Evolutionary conservation across 2,113 vertebrate genomes (phyloP), one percentile per base, ranked within the genome.

Genomic region (Chitala chitala): DNA sequence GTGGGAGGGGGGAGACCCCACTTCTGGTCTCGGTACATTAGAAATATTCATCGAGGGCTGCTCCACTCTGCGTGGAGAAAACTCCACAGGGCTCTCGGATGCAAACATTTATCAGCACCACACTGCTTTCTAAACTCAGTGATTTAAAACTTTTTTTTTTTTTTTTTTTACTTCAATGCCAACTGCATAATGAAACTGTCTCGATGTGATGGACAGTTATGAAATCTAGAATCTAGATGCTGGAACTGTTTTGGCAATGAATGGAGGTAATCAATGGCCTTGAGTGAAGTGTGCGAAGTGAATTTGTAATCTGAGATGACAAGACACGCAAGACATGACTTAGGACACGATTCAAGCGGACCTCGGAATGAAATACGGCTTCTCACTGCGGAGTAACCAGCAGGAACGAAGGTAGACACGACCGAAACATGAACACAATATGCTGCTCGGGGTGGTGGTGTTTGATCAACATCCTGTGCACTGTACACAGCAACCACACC

Each of bases 391-490:
- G n/a, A n/a, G n/a, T n/a, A n/a, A n/a, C n/a, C n/a, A n/a, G n/a
- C n/a, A n/a, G n/a, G n/a, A n/a, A n/a, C n/a, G n/a, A n/a, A n/a
- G n/a, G n/a, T n/a, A n/a, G n/a, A n/a, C n/a, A 51, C 12, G 48
- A 15, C 48, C 48, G 1, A 51, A n/a, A n/a, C n/a, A n/a, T n/a
- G n/a, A n/a, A n/a, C n/a, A n/a, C n/a, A n/a, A n/a, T n/a, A n/a
- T n/a, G 40, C 63, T 26, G 40, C 40, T 13, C 63, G 44, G 63
- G 63, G 63, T 46, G 63, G 63, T 48, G 15, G 46, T n/a, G 68
- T 51, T 53, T 56, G 26, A 51, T 38, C 24, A 70, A 12, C 68
- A 53, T 54, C 68, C 68, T 51, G 46, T 51, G 33, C 22, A 31
- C 68, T 15, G 46, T 17, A 15, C 48, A 5, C 46, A 33, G 9